These are phyloP conservation scores for Cybosia mesomella DNA, from an alignment of 2,888 invertebrate species.

Conservation along the genomic window DNA sequence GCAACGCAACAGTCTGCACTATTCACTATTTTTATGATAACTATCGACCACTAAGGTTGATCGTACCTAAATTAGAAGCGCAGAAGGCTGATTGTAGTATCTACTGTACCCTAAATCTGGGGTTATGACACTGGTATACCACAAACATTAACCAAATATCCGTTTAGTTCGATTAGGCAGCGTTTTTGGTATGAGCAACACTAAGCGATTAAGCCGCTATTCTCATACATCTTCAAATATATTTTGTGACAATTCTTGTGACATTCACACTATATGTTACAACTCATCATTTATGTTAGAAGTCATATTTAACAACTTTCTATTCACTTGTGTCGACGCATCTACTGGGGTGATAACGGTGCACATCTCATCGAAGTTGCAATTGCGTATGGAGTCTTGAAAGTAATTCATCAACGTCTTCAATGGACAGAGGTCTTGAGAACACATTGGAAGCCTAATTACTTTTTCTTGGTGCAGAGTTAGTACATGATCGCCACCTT, in stretches of 20 bases:
- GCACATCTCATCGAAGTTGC: slow-evolving; percentile 90
- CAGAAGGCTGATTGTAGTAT: not conserved
- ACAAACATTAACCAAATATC: not conserved
- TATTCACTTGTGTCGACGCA: slow-evolving; percentile 5
- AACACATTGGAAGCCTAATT: slow-evolving; percentile 90
- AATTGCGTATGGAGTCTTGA: slow-evolving; percentile 87
- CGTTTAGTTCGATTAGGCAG: not conserved
- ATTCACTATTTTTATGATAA: too few relatives aligned
- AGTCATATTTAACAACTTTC: not conserved
- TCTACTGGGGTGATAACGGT: slow-evolving; percentile 46
- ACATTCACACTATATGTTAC: not conserved
- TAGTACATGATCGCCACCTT: slow-evolving; percentile 71
- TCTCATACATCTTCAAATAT: not conserved
- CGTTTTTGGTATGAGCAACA: not conserved
- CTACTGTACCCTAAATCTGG: not conserved
- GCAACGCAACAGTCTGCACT: too few relatives aligned
- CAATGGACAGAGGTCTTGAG: slow-evolving; percentile 89
- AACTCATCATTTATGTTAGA: slow-evolving; percentile 2
- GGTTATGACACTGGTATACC: not conserved
- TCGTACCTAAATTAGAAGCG: not conserved
- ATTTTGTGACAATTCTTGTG: not conserved
- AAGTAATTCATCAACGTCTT: slow-evolving; percentile 86
- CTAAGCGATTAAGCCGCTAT: not conserved
- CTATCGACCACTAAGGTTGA: too few relatives aligned
- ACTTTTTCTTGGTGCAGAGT: slow-evolving; percentile 92